Evolutionary conservation across 2,888 invertebrate species (phyloP), one percentile per base, ranked within the genome.

Genomic region (Cerastis rubricosa): DNA sequence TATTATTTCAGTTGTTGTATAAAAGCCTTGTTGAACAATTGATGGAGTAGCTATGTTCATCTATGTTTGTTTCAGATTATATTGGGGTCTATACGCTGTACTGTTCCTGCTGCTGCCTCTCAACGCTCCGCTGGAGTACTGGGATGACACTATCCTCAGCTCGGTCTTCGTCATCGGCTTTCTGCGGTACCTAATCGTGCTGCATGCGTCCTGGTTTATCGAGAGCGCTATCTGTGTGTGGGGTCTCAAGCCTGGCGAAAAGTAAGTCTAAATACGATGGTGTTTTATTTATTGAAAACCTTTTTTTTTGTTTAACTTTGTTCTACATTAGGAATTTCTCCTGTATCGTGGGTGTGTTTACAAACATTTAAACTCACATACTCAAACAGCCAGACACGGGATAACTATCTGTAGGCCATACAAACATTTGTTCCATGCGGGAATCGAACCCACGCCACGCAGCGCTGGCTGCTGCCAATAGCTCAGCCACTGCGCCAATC

Each of bases 61-160:
- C n/a, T 71, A 35, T 35, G n/a, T 47, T 43, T 71, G 9, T 93
- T 95, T 12, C 93, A 98, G 98, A 88, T 97, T 97, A 80, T 98
- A 97, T 91, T 98, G 98, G 97, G 86, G 97, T 0, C 87, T 98
- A 0, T 98, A 98, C 90, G 93, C 97, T 0, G 90, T 98, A 14
- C 77, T 98, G 1, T 97, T 98, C 71, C 90, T 98, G 0, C 90
- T 98, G 17, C 92, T 98, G 51, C 98, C 98, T 1, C 93, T 98
- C 25, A 98, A 98, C 90, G 97, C 98, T 0, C 98, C 98, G 0
- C 96, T 98, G 0, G 98, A 98, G 92, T 98, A 98, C 92, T 98
- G 98, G 98, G 97, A 97, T 11, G 98, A 99, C 87, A 95, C 97
- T 0, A 93, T 98, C 1, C 85, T 97, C 25, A 97, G 97, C 61